Conservation (phyloP, 2,888 invertebrate species). For the Campaea margaritaria region DNA sequence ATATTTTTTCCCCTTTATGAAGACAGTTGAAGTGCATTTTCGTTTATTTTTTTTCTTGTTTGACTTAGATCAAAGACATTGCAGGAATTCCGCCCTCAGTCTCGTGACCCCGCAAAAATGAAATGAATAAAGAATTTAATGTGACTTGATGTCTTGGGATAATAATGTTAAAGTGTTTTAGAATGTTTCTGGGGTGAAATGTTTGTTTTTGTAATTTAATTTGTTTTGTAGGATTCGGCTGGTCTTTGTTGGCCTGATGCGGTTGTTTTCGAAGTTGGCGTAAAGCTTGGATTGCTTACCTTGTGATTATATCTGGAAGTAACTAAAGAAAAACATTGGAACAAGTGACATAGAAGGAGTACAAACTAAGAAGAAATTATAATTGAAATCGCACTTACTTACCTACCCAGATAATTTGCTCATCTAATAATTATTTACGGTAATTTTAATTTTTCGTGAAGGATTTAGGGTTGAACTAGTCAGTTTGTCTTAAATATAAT, state of each 20-base stretch:
- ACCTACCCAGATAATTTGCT: no score
- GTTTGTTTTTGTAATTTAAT: conserved; percentile 77
- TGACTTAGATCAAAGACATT: conserved; percentile 79
- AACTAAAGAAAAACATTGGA: no score
- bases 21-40: conserved; percentile 84
- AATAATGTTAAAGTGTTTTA: conserved; percentile 78
- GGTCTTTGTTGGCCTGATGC: conserved; percentile 37
- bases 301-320: no score
- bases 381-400: no score
- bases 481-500: no score
- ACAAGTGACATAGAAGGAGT: no score
- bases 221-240: conserved; percentile 59
- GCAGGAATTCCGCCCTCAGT: conserved; percentile 66
- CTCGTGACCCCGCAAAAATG: conserved; percentile 76
- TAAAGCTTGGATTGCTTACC: no score
- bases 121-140: conserved; percentile 82
- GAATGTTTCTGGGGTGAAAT: conserved; percentile 68
- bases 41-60: conserved; percentile 77
- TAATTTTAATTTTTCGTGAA: no score
- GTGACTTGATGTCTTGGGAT: conserved; percentile 80
- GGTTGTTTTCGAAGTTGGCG: not conserved
- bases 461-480: no score
- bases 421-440: no score
- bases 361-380: no score
- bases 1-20: conserved; percentile 83